phyloP scores from a whole-genome alignment of 1,140 invertebrate species.

The Conus betulinus region DNA sequence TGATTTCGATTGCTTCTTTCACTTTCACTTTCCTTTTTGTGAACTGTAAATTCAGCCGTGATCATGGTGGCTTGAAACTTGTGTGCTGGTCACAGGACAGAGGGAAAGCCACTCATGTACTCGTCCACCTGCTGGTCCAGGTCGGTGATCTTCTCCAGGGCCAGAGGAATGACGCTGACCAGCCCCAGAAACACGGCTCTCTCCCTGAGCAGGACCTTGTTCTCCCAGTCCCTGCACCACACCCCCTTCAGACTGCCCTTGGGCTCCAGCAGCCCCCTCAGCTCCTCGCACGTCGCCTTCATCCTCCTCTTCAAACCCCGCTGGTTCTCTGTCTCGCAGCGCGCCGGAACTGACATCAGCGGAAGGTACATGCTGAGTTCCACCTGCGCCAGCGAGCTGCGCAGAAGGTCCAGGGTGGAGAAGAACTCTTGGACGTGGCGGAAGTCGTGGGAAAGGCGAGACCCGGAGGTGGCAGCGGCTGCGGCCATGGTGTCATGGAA shows the following conservation, averaged over 20 bases:
- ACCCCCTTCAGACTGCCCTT: conserved; percentile 37
- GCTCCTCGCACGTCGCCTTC: conserved; percentile 30
- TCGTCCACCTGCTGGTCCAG: conserved; percentile 56
- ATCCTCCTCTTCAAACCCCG: conserved; percentile 45
- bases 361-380: conserved; percentile 45
- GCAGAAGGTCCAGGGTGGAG: conserved; percentile 42
- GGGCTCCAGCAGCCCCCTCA: conserved; percentile 37
- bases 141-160: conserved; percentile 46
- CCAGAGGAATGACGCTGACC: conserved; percentile 52
- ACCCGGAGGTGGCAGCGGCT: conserved; percentile 41
- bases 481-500: not conserved
- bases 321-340: conserved; percentile 56
- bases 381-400: conserved; percentile 38
- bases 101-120: conserved; percentile 48
- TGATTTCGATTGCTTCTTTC: not conserved
- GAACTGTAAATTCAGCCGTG: not conserved
- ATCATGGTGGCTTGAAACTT: no score
- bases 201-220: conserved; percentile 49
- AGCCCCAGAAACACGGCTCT: conserved; percentile 51
- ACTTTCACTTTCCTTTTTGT: no score
- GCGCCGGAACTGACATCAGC: conserved; percentile 48
- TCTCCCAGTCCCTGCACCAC: conserved; percentile 41
- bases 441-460: conserved; percentile 24
- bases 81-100: not conserved
- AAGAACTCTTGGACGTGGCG: conserved; percentile 39